phyloP scores from a whole-genome alignment of 2,113 vertebrate species.

The Vidua chalybeata region DNA sequence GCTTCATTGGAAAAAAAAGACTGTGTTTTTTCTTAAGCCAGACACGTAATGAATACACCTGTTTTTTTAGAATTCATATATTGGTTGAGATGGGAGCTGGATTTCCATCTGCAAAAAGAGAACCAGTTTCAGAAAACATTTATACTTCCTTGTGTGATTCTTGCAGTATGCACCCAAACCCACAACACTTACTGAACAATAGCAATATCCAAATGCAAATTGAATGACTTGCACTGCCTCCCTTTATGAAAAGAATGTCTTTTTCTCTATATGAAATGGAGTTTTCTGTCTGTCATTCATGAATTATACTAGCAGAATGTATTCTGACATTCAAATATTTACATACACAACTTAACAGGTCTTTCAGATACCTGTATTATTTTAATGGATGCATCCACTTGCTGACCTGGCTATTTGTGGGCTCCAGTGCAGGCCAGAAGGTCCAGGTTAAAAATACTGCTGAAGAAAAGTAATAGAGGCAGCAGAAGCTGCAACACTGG shows the following conservation, averaged over 20 bases:
- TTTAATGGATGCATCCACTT: neutral
- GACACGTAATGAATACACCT: neutral
- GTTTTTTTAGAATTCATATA: neutral
- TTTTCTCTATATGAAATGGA: neutral
- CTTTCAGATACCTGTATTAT: neutral
- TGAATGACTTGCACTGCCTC: neutral
- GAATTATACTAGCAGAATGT: neutral
- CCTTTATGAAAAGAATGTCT: neutral
- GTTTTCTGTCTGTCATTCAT: neutral
- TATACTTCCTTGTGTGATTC: neutral
- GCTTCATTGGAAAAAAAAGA: neutral
- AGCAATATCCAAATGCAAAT: conserved; percentile 13
- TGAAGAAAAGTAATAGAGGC: neutral
- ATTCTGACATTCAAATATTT: neutral
- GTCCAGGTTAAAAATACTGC: neutral
- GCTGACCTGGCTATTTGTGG: neutral
- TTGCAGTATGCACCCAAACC: neutral
- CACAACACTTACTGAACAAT: neutral
- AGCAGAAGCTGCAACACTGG: neutral
- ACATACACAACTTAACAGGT: neutral
- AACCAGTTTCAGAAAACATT: neutral
- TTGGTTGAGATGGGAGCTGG: neutral
- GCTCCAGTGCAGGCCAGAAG: neutral
- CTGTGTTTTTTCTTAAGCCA: neutral
- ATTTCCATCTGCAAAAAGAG: neutral